Evolutionary conservation across 2,888 invertebrate genomes (phyloP), one percentile per base, ranked within the genome.

Genomic region (Erebia ligea): DNA sequence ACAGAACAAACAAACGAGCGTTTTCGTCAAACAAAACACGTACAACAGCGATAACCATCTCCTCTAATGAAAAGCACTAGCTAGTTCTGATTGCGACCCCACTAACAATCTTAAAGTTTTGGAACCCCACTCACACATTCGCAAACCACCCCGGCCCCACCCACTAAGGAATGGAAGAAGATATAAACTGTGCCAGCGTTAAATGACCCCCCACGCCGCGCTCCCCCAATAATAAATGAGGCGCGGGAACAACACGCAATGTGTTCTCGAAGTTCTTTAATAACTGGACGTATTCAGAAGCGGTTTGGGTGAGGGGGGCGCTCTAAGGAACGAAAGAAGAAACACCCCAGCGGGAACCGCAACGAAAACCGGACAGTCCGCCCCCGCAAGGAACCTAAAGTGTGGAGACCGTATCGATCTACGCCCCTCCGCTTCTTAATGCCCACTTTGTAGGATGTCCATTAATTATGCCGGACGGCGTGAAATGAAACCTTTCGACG

Each of bases 101-200:
- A 83, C 85, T 89, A 90, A 90, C 91, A 90, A 90, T 93, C 92
- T 93, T 91, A 89, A 90, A 90, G 88, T 89, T 90, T 82, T 84
- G 87, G 79, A 83, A 78, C 84, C 84, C 83, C 83, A 80, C 88
- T 79, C 90, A 89, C 88, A 87, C 82, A 84, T 75, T 76, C 78
- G 81, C 73, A 76, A 66, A 73, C 77, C 76, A 67, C 78, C 80
- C 80, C 78, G 59, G 76, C 83, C 80, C 88, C 80, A 79, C 85
- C 84, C 84, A 83, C 84, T 71, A 83, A 87, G 86, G 84, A 87
- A 84, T 82, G 84, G 83, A 81, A 80, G 84, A 88, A 89, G 86
- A 85, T 84, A 83, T 80, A 80, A 82, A 81, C 81, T 76, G 78
- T 75, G 67, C 89, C 84, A 82, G 42, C 65, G 21, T 74, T 78